A percentile compares a stretch with the other conserved stretches of the same genome.
Conservation (phyloP, 2,888 invertebrate genomes). For the Campoplex capitator region DNA sequence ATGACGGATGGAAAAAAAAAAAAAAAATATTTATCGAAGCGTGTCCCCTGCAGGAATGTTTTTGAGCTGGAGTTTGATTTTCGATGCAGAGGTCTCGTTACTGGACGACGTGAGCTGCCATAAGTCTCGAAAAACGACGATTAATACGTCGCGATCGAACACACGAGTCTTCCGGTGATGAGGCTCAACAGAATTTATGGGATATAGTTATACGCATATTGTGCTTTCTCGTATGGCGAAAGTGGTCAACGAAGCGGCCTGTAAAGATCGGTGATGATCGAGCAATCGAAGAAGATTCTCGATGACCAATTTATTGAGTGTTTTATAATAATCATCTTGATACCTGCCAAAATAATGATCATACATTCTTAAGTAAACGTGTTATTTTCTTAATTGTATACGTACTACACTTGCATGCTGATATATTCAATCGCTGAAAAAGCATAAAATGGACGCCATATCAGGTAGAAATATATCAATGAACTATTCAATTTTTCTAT, state of each 20-base stretch:
- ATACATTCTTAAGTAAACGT: not conserved
- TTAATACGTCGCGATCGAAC: not conserved
- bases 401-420: not conserved
- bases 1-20: not conserved
- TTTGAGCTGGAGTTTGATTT: constrained; percentile 42
- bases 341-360: constrained; percentile 34
- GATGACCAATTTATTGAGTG: constrained; percentile 51
- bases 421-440: not conserved
- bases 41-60: constrained; percentile 12
- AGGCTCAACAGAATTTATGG: not conserved
- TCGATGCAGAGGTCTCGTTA: constrained; percentile 47
- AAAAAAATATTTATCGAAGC: not conserved
- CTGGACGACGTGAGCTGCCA: constrained; percentile 42
- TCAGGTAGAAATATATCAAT: not conserved
- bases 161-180: not conserved
- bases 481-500: not conserved
- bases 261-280: constrained; percentile 46
- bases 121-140: too few species aligned
- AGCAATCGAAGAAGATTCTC: constrained; percentile 44
- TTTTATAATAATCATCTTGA: constrained; percentile 45
- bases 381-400: not conserved
- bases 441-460: not conserved
- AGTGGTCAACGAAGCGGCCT: constrained; percentile 48
- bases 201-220: not conserved
- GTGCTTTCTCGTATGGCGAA: constrained; percentile 56